Evolutionary conservation across 23 tunicate genomes (phyloP), one percentile per base, ranked within the genome.

Genomic region (Clavelina lepadiformis): DNA sequence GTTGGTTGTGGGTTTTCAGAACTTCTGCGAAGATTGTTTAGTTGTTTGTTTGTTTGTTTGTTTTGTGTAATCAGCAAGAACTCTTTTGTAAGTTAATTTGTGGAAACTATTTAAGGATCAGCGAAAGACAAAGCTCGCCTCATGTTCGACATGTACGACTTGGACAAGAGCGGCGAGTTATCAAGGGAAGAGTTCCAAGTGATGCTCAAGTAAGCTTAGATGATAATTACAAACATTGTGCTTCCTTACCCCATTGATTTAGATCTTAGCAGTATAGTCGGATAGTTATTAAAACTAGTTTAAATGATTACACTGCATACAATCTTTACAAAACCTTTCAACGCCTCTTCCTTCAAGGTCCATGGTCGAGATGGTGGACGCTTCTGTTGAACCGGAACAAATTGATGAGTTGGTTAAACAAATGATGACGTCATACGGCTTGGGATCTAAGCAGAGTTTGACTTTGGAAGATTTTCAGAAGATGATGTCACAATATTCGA

Each of bases 121-220:
- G 69, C 87, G 13, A 38, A 74, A 34, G 88, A 88, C 61, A 80
- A 80, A 74, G 66, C 77, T 21, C 52, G 50, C 28, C 61, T 80
- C 24, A 65, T 88, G 82, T 88, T 88, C 41, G 47, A 80, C 73
- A 88, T 88, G 96, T 88, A 88, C 62, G 96, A 88, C 60, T n/a
- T 83, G 28, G 65, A 88, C 34, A 60, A 49, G 35, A 46, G 82
- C 13, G 96, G 88, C 50, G 56, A 56, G 18, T 34, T 88, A 26
- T 35, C 62, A 46, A 18, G 23, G 23, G 73, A 73, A 31, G 96
- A 88, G 31, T 88, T 88, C 38, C 68, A 64, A 37, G 27, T 37
- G 18, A 88, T 88, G 96, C 77, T 88, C 58, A 74, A 61, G 96
- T 88, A 65, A n/a, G n/a, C n/a, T n/a, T n/a, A n/a, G n/a, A n/a